These are phyloP conservation scores for Hycleus phaleratus DNA, from an alignment of 1,140 invertebrate species.

Conservation along the genomic window DNA sequence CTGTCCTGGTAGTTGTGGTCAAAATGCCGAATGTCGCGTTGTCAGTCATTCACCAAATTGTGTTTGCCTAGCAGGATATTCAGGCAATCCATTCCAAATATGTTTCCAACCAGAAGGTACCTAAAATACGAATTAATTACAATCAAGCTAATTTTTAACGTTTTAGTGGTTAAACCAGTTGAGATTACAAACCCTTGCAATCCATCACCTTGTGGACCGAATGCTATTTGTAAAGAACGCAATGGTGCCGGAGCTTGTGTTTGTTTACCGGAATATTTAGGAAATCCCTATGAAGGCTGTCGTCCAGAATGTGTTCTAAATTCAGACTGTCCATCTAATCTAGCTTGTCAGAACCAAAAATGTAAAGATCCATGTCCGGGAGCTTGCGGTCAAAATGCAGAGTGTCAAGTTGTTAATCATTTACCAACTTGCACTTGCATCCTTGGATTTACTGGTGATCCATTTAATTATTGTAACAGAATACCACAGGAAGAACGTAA, in stretches of 20 bases:
- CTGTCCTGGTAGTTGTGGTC: slow-evolving; percentile 55
- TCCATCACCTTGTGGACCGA: slow-evolving; percentile 60
- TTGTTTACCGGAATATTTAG: slow-evolving; percentile 52
- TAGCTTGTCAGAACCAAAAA: slow-evolving; percentile 53
- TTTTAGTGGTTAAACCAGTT: slow-evolving; percentile 28
- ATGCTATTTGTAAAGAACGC: slow-evolving; percentile 56
- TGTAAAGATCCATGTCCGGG: slow-evolving; percentile 55
- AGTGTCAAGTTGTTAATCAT: slow-evolving; percentile 61
- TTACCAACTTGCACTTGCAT: slow-evolving; percentile 59
- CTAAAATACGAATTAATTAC: neutral
- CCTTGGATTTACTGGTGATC: slow-evolving; percentile 49
- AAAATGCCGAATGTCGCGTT: slow-evolving; percentile 57
- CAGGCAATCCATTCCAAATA: slow-evolving; percentile 50
- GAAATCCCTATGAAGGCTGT: slow-evolving; percentile 53
- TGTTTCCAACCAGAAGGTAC: slow-evolving; percentile 41
- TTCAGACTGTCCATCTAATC: slow-evolving; percentile 50
- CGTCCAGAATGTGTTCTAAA: slow-evolving; percentile 54
- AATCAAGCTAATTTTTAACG: slow-evolving; percentile 13
- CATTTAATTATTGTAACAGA: slow-evolving; percentile 43
- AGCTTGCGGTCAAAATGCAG: slow-evolving; percentile 58
- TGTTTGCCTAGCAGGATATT: slow-evolving; percentile 48
- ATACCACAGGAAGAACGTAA: slow-evolving; percentile 31
- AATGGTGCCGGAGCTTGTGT: slow-evolving; percentile 54
- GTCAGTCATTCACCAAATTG: slow-evolving; percentile 59
- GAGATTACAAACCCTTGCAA: slow-evolving; percentile 45